Conservation (phyloP, 2,888 invertebrate genomes). For the Cyclophora punctaria region DNA sequence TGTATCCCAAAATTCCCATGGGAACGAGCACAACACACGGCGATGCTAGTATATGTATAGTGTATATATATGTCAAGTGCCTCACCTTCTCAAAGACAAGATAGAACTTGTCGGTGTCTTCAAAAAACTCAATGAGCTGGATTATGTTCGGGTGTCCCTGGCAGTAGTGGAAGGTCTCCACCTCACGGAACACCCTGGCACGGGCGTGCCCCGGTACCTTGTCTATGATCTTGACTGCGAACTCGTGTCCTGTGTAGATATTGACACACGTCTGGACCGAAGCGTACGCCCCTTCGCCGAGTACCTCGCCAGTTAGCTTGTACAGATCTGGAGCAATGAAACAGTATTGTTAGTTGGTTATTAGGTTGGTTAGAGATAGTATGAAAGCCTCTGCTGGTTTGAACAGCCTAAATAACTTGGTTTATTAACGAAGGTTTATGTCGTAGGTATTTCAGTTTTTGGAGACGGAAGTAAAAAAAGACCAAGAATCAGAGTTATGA, state of each 20-base stretch:
- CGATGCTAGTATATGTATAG: too few relatives aligned
- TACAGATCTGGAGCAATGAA: slow-evolving; percentile 84
- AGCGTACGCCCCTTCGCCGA: slow-evolving; percentile 98
- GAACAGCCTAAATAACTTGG: too few relatives aligned
- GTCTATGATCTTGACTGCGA: slow-evolving; percentile 97
- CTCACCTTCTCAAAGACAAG: slow-evolving; percentile 96
- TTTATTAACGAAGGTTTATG: background rate
- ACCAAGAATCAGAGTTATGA: background rate
- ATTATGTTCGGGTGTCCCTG: slow-evolving; percentile 98
- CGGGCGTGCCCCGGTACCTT: slow-evolving; percentile 96
- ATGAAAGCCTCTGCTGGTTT: too few relatives aligned
- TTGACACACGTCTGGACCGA: slow-evolving; percentile 95
- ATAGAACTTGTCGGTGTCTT: slow-evolving; percentile 97
- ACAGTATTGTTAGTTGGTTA: background rate
- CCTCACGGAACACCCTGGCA: slow-evolving; percentile 96
- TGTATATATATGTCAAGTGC: too few relatives aligned
- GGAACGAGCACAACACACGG: too few relatives aligned
- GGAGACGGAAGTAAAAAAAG: background rate
- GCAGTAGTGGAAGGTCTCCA: slow-evolving; percentile 99
- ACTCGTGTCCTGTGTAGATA: slow-evolving; percentile 93
- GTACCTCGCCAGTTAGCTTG: slow-evolving; percentile 93
- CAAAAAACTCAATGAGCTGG: slow-evolving; percentile 97
- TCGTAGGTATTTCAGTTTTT: background rate
- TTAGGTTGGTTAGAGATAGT: too few relatives aligned
- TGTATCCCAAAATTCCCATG: too few relatives aligned